Percentiles rank a stretch among this genome's conserved stretches.
Evolutionary conservation across 1,140 invertebrate genomes (phyloP).

Genomic region (Bursaphelenchus mucronatus): DNA sequence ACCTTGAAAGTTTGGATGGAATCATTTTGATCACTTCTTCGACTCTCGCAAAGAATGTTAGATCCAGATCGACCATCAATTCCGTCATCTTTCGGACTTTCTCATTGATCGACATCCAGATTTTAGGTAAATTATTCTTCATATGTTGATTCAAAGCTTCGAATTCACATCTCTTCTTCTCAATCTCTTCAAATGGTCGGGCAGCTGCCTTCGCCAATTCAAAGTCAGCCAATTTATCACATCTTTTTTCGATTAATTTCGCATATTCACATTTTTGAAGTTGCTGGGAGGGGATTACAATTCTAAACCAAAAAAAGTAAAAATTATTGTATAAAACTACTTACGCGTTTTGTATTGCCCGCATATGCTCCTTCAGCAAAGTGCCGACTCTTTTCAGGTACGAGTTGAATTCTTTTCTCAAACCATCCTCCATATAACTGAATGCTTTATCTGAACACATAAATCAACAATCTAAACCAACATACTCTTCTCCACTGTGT

Average conservation of each 20-base stretch:
- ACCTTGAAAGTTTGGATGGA: conserved; percentile 30
- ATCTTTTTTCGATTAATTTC: conserved; percentile 50
- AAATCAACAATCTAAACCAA: conserved; percentile 6
- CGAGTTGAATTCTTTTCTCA: conserved; percentile 4
- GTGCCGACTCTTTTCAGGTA: conserved; percentile 4
- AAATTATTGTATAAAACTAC: conserved; percentile 1
- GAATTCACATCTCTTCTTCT: conserved; percentile 34
- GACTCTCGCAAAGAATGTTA: conserved; percentile 23
- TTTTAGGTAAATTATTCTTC: conserved; percentile 34
- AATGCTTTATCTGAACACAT: background rate
- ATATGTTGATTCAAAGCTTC: conserved; percentile 45
- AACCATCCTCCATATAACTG: background rate
- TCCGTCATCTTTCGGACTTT: conserved; percentile 27
- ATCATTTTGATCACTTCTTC: conserved; percentile 25
- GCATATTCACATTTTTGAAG: conserved; percentile 30
- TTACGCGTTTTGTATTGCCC: conserved; percentile 7
- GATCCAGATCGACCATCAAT: conserved; percentile 29
- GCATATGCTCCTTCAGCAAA: background rate
- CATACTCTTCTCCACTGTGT: conserved; percentile 15
- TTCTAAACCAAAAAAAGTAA: conserved; percentile 13
- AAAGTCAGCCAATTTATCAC: conserved; percentile 48
- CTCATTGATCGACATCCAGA: conserved; percentile 39
- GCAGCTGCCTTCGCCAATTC: conserved; percentile 39
- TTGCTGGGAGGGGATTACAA: conserved; percentile 9
- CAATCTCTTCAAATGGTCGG: conserved; percentile 30